phyloP scores from a whole-genome alignment of 2,797 vertebrate genomes.

The Hypotaenidia okinawae region DNA sequence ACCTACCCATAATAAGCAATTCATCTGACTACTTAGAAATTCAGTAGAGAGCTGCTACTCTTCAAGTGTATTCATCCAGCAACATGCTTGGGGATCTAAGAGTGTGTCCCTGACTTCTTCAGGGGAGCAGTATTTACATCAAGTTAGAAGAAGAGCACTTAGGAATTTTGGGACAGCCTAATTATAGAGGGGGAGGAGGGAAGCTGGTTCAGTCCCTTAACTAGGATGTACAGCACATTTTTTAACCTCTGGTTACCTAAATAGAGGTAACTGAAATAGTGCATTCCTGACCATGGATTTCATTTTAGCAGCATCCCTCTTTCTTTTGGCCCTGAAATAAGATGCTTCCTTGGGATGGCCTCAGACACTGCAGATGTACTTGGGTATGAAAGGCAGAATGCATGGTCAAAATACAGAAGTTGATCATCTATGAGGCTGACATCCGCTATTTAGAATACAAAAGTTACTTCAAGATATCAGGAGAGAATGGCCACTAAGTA shows the following conservation, averaged over 20 bases:
- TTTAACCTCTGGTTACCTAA: neutral
- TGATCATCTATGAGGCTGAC: neutral
- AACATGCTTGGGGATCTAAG: neutral
- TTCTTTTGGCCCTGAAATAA: neutral
- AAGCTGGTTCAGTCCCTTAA: neutral
- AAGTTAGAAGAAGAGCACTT: neutral
- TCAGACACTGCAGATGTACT: rapidly evolving
- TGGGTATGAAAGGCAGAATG: neutral
- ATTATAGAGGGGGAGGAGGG: neutral
- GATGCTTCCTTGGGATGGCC: neutral
- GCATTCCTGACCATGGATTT: neutral
- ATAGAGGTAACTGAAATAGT: neutral
- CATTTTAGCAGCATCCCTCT: neutral
- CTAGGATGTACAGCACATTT: neutral
- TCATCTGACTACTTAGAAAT: neutral
- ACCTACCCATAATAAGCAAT: neutral
- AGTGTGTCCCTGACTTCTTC: neutral
- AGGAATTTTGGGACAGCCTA: neutral
- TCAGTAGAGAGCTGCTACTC: neutral
- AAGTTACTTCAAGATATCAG: neutral
- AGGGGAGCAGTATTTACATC: neutral
- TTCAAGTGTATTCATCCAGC: neutral
- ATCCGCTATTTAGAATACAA: neutral
- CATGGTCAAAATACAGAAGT: neutral
- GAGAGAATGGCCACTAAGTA: neutral